Percentiles rank a stretch among this genome's conserved stretches.
These are phyloP conservation scores for Pogonognathellus flavescens DNA, from an alignment of 1,140 invertebrate genomes.

Conservation along the genomic window DNA sequence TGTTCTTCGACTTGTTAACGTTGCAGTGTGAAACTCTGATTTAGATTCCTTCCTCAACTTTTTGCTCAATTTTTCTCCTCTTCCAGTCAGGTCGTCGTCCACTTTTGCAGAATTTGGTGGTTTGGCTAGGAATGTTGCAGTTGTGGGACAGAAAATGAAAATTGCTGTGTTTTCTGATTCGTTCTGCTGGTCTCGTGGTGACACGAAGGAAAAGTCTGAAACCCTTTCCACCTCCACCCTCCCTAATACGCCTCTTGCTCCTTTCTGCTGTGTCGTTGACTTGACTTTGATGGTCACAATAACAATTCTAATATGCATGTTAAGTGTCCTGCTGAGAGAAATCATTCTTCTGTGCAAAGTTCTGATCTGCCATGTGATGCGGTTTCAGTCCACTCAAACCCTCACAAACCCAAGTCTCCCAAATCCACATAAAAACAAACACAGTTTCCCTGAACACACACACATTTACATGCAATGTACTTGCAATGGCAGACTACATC, in stretches of 20 bases:
- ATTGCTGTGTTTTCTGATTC: conserved; percentile 1
- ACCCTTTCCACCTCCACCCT: too few species aligned
- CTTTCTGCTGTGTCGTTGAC: neutral
- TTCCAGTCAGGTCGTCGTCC: neutral
- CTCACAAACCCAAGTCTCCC: too few species aligned
- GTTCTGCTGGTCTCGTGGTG: conserved; percentile 19
- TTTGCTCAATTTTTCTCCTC: too few species aligned
- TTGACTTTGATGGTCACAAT: neutral
- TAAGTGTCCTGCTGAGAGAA: neutral
- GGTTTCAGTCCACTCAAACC: neutral
- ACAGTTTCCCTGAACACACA: too few species aligned
- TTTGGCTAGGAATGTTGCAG: neutral
- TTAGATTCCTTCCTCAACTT: too few species aligned
- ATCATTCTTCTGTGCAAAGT: conserved; percentile 17
- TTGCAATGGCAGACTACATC: too few species aligned
- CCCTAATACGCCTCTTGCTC: neutral
- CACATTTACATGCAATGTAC: too few species aligned
- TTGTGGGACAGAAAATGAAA: conserved; percentile 1
- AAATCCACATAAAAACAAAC: neutral
- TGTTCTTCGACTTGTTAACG: too few species aligned
- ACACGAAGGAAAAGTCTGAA: neutral
- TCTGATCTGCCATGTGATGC: neutral
- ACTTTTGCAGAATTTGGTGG: conserved; percentile 6
- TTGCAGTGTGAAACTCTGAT: too few species aligned
- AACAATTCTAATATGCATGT: neutral